A percentile compares a stretch with the other conserved stretches of the same genome.
These are phyloP conservation scores for Danio aesculapii DNA, from an alignment of 2,797 vertebrate species.

Conservation along the genomic window DNA sequence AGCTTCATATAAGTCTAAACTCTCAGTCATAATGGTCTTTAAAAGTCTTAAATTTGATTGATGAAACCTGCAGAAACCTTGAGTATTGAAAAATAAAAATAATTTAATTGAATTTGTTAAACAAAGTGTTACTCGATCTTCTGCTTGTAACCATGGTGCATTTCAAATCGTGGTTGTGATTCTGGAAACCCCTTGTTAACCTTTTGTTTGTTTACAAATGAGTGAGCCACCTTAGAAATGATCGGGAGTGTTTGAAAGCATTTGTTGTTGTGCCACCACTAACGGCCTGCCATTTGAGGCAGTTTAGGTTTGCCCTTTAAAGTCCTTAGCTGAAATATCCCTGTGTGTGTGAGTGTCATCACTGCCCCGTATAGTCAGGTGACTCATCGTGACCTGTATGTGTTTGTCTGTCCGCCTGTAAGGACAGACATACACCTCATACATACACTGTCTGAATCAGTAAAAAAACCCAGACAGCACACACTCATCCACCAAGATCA, in stretches of 20 bases:
- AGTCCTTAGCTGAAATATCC: constrained; percentile 30
- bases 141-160: neutral
- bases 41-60: too few species aligned
- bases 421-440: constrained; percentile 12
- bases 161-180: constrained; percentile 5
- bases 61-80: too few species aligned
- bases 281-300: constrained; percentile 46
- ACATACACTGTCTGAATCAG: constrained; percentile 20
- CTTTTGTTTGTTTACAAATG: constrained; percentile 36
- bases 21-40: too few species aligned
- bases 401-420: constrained; percentile 35
- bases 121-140: neutral
- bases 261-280: constrained; percentile 38
- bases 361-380: constrained; percentile 16
- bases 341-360: constrained; percentile 14
- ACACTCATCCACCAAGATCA: constrained; percentile 60
- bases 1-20: too few species aligned
- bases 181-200: constrained; percentile 9
- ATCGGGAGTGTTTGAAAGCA: constrained; percentile 25
- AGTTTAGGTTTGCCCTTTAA: constrained; percentile 44
- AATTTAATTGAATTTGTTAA: neutral
- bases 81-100: too few species aligned
- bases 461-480: constrained; percentile 66
- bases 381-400: constrained; percentile 37
- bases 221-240: constrained; percentile 12